Evolutionary conservation across 2,113 vertebrate species (phyloP).

Genomic region (Martes martes): DNA sequence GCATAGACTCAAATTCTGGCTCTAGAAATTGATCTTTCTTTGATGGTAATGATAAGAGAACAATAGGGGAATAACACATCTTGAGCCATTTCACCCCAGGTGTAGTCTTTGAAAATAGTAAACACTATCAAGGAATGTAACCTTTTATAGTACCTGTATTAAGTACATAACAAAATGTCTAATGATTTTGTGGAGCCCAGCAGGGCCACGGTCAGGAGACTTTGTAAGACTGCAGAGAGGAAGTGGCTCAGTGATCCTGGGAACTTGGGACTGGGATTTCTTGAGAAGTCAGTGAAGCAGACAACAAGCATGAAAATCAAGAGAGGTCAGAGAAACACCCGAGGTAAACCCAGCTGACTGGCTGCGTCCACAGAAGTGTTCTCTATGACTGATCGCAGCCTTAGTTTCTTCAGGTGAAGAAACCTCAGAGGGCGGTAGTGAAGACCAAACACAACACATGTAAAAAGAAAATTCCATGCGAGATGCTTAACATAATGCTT

Average conservation of each 20-base stretch:
- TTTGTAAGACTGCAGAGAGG: background rate
- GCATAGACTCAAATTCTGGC: background rate
- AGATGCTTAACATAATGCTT: background rate
- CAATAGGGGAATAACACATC: background rate
- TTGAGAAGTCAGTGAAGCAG: background rate
- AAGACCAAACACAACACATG: background rate
- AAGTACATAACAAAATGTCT: background rate
- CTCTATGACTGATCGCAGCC: background rate
- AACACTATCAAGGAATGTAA: background rate
- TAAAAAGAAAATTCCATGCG: background rate
- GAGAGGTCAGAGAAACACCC: background rate
- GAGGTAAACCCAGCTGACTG: background rate
- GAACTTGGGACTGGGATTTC: background rate
- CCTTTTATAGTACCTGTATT: background rate
- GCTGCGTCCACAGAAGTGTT: background rate
- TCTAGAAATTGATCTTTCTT: constrained; percentile 1
- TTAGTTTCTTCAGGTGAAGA: background rate
- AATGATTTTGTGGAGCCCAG: background rate
- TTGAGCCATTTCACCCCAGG: background rate
- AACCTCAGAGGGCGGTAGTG: background rate
- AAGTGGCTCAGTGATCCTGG: background rate
- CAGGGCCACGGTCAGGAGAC: background rate
- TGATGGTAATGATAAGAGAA: background rate
- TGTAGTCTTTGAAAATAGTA: constrained; percentile 18
- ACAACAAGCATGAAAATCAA: background rate